Conservation (phyloP, 2,888 invertebrate species). For the Leistus spinibarbis region DNA sequence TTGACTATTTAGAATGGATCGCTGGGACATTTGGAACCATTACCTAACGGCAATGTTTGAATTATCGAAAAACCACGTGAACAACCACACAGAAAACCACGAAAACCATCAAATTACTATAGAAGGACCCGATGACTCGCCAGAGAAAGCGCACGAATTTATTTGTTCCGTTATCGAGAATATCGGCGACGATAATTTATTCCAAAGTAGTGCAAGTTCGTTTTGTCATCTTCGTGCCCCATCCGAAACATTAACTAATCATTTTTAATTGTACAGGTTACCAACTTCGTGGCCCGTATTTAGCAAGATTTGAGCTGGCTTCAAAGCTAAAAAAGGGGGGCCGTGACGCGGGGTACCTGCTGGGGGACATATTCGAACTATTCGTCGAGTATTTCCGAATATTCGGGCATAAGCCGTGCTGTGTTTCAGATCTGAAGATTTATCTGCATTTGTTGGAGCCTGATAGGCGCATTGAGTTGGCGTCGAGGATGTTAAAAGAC, state of each 20-base stretch:
- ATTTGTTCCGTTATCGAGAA: constrained; percentile 55
- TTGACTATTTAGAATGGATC: constrained; percentile 61
- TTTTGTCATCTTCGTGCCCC: neutral
- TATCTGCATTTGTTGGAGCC: constrained; percentile 74
- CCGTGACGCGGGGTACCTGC: constrained; percentile 60
- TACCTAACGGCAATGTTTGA: constrained; percentile 75
- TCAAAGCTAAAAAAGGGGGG: constrained; percentile 63
- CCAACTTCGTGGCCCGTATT: constrained; percentile 77
- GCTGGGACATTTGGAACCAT: constrained; percentile 75
- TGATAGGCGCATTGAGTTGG: constrained; percentile 65
- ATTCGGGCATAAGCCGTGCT: constrained; percentile 88
- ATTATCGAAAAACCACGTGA: constrained; percentile 57
- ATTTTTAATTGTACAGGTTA: constrained; percentile 53
- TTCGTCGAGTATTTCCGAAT: constrained; percentile 78
- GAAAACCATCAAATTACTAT: constrained; percentile 44
- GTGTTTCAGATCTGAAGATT: constrained; percentile 79
- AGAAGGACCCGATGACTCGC: constrained; percentile 52
- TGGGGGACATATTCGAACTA: constrained; percentile 70
- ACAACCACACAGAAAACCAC: constrained; percentile 29
- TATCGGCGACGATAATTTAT: constrained; percentile 25
- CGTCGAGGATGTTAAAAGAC: constrained; percentile 66
- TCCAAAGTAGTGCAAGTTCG: constrained; percentile 15
- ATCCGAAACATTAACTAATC: neutral
- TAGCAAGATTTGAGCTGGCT: constrained; percentile 81
- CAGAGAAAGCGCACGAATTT: constrained; percentile 57